Evolutionary conservation across 35 echinoderm and acorn worm species (phyloP).

Genomic region (Apostichopus californicus): DNA sequence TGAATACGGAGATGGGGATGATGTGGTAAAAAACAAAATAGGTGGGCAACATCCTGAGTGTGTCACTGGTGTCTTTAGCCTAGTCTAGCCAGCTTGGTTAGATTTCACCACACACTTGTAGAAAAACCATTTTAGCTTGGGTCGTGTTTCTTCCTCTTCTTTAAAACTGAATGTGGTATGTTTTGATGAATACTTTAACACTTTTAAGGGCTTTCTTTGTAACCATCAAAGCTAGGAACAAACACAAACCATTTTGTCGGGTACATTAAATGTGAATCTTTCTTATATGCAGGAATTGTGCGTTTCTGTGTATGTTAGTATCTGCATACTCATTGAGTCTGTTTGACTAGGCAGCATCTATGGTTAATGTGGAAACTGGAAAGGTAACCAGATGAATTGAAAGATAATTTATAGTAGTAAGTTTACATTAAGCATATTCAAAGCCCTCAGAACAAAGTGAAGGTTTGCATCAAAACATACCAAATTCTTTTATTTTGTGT

Average conservation of each 20-base stretch:
- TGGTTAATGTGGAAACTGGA: too few relatives aligned
- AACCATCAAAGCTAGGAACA: too few relatives aligned
- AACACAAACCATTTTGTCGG: too few relatives aligned
- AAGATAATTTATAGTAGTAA: too few relatives aligned
- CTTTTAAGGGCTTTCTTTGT: too few relatives aligned
- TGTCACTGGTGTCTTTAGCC: constrained; percentile 1
- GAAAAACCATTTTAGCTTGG: background rate
- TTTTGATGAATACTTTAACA: background rate
- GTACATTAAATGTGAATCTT: too few relatives aligned
- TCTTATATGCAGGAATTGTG: too few relatives aligned
- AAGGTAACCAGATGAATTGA: too few relatives aligned
- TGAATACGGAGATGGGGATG: background rate
- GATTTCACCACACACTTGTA: constrained; percentile 29
- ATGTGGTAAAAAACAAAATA: constrained; percentile 36
- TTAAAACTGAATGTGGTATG: background rate
- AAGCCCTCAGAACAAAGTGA: background rate
- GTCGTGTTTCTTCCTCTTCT: background rate
- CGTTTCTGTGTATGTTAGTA: too few relatives aligned
- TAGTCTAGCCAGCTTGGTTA: constrained; percentile 13
- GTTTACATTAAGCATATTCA: too few relatives aligned
- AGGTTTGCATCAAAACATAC: background rate
- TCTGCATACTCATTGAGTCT: too few relatives aligned
- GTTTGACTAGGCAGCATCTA: too few relatives aligned
- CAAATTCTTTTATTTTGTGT: background rate
- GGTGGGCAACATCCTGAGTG: background rate